These are phyloP conservation scores for human DNA, from an alignment of 2,113 vertebrate genomes.

Conservation along the genomic window DNA sequence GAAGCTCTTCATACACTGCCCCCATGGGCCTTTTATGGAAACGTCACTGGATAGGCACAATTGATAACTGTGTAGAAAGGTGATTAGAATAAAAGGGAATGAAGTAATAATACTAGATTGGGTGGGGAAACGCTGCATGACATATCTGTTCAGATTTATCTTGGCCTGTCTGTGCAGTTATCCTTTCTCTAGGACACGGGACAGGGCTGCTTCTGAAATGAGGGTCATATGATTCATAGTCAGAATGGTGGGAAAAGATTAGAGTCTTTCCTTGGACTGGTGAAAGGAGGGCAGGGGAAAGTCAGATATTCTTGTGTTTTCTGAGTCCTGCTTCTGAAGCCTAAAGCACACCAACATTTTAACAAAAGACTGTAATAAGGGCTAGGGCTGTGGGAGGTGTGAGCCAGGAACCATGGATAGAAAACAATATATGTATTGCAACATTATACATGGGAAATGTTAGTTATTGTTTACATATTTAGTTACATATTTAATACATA, in stretches of 20 bases:
- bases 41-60: neutral
- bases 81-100: neutral
- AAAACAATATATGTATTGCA: neutral
- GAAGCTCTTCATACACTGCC: neutral
- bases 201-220: neutral
- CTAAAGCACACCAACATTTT: neutral
- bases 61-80: neutral
- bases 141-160: neutral
- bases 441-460: neutral
- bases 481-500: neutral
- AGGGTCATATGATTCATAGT: neutral
- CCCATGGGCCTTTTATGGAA: neutral
- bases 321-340: neutral
- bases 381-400: neutral
- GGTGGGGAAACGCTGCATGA: neutral
- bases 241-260: neutral
- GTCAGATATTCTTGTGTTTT: neutral
- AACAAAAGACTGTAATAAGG: neutral
- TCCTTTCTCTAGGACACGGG: neutral
- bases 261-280: neutral
- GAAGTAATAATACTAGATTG: neutral
- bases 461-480: neutral
- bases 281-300: neutral
- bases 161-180: neutral
- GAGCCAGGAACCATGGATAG: neutral